These are phyloP conservation scores for Chrysogorgia sp. DNA, from an alignment of 92 coral and sea anemone genomes.

Conservation along the genomic window DNA sequence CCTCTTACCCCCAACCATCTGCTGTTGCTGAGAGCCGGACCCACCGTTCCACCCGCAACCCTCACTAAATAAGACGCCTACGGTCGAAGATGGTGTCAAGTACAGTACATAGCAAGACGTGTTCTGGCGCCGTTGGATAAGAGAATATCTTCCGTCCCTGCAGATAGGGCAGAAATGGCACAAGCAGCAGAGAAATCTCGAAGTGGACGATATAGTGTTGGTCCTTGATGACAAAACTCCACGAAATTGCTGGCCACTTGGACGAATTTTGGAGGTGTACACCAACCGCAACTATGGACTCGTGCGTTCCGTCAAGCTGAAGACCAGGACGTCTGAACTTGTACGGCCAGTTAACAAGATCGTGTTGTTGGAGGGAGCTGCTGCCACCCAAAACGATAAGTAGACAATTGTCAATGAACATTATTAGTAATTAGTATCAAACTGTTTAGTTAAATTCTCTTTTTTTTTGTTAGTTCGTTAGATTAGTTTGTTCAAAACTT, in stretches of 20 bases:
- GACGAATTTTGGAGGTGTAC: constrained; percentile 51
- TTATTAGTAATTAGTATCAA: too few species aligned
- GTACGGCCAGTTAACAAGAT: constrained; percentile 56
- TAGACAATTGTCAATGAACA: too few species aligned
- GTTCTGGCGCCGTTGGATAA: constrained; percentile 47
- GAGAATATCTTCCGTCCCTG: constrained; percentile 52
- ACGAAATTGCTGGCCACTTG: constrained; percentile 56
- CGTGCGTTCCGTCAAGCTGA: constrained; percentile 55
- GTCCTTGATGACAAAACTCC: constrained; percentile 53
- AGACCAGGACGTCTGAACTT: constrained; percentile 47
- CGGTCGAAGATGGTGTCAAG: constrained; percentile 53
- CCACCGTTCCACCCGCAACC: constrained; percentile 42
- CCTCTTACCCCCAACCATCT: constrained; percentile 58
- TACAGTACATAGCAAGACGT: constrained; percentile 57
- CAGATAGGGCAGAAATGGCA: constrained; percentile 47
- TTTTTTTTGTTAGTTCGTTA: too few species aligned
- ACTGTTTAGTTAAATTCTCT: too few species aligned
- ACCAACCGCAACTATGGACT: constrained; percentile 45
- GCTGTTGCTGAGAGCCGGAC: constrained; percentile 43
- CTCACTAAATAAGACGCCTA: constrained; percentile 38
- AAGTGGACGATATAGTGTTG: constrained; percentile 50
- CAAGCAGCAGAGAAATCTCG: not conserved
- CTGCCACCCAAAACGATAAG: constrained; percentile 35
- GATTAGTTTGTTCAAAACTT: too few species aligned
- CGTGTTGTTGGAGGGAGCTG: constrained; percentile 37